These are phyloP conservation scores for Adoxophyes honmai DNA, from an alignment of 1,140 invertebrate genomes.

Conservation along the genomic window DNA sequence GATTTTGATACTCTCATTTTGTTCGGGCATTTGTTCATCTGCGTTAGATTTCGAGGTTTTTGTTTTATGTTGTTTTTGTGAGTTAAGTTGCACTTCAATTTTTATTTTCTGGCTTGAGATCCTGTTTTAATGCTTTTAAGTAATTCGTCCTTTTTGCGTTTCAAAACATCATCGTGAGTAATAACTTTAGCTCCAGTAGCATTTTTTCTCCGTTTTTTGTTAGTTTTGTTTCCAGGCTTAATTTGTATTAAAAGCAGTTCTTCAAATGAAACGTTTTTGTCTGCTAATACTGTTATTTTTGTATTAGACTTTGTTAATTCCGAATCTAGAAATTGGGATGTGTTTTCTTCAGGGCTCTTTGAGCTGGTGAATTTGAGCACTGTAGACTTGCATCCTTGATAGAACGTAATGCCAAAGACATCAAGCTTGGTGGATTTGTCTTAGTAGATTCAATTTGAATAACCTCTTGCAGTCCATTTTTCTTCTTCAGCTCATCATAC, in stretches of 20 bases:
- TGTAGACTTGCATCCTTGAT: background rate
- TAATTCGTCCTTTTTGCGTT: conserved; percentile 20
- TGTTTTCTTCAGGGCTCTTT: background rate
- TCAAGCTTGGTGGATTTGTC: background rate
- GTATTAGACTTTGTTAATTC: background rate
- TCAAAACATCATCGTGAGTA: conserved; percentile 25
- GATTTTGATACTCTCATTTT: too few relatives aligned
- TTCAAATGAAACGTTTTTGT: conserved; percentile 19
- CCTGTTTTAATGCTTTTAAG: too few relatives aligned
- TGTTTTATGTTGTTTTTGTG: background rate
- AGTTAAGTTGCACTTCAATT: background rate
- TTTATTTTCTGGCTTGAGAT: background rate
- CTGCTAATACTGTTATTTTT: conserved; percentile 1
- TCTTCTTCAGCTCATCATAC: too few relatives aligned
- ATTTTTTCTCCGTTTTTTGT: conserved; percentile 21
- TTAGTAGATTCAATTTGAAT: background rate
- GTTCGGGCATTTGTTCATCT: too few relatives aligned
- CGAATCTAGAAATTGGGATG: background rate
- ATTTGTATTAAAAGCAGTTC: conserved; percentile 24
- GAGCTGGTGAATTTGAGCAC: background rate
- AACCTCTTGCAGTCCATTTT: conserved; percentile 15
- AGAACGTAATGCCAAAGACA: background rate
- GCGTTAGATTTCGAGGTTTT: background rate
- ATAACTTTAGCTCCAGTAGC: conserved; percentile 28
- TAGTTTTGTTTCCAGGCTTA: conserved; percentile 15